Percentiles rank a stretch among this genome's conserved stretches.
Evolutionary conservation across 2,888 invertebrate species (phyloP).

Genomic region (Coelopa pilipes): DNA sequence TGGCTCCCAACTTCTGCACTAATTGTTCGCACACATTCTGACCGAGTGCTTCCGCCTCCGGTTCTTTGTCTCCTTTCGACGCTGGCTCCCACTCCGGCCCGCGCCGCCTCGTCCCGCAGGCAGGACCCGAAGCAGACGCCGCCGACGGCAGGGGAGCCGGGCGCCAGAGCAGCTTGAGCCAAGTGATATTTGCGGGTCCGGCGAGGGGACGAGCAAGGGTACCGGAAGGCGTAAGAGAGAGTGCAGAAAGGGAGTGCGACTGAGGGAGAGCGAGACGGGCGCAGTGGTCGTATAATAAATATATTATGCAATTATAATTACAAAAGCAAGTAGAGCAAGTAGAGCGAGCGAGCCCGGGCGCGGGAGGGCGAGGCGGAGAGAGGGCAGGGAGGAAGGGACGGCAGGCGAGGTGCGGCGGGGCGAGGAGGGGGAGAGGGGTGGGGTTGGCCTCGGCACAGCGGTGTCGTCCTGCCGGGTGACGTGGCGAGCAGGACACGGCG

Average conservation of each 20-base stretch:
- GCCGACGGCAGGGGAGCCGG: neutral
- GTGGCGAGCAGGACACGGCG: neutral
- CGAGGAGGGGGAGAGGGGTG: neutral
- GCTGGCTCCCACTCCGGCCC: neutral
- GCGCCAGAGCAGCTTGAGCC: slow-evolving; percentile 38
- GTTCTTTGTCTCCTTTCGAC: no score
- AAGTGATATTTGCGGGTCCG: slow-evolving; percentile 38
- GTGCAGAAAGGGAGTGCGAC: neutral
- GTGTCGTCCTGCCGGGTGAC: neutral
- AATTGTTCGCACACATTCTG: no score
- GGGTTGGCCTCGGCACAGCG: neutral
- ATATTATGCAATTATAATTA: slow-evolving; percentile 43
- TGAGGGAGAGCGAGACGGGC: slow-evolving; percentile 1
- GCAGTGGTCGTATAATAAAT: slow-evolving; percentile 37
- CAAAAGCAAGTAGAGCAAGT: slow-evolving; percentile 23
- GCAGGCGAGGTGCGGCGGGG: neutral
- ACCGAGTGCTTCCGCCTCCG: no score
- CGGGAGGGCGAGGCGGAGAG: neutral
- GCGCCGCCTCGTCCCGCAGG: neutral
- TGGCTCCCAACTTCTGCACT: no score
- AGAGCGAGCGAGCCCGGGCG: slow-evolving; percentile 2
- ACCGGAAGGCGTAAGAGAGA: neutral
- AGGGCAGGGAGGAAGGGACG: neutral
- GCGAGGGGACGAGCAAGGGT: neutral
- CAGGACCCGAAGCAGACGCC: no score